Percentiles rank a stretch among this genome's conserved stretches.
phyloP scores from a whole-genome alignment of 2,113 vertebrate genomes.

The Actinemys pallida region DNA sequence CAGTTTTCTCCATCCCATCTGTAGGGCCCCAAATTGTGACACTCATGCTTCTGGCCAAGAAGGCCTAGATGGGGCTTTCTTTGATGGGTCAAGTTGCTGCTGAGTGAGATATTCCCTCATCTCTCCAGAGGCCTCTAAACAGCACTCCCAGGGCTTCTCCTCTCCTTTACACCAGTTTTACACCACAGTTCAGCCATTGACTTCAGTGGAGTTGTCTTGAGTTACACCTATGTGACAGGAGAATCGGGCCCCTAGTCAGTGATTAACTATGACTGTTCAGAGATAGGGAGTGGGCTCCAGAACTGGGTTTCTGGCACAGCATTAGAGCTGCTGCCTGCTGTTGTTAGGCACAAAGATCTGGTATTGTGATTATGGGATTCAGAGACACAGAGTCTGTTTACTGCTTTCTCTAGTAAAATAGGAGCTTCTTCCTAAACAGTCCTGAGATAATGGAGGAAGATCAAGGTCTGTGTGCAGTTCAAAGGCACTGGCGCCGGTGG shows the following conservation, averaged over 20 bases:
- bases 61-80: background rate
- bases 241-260: background rate
- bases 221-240: background rate
- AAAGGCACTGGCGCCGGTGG: background rate
- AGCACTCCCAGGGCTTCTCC: background rate
- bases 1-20: background rate
- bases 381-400: background rate
- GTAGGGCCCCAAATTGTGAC: background rate
- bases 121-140: background rate
- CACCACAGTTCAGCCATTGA: too few species aligned
- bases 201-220: background rate
- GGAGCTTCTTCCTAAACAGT: too few species aligned
- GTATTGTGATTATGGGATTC: background rate
- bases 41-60: background rate
- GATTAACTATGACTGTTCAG: background rate
- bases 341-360: background rate
- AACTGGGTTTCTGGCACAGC: background rate
- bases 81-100: background rate
- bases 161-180: background rate
- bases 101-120: too few species aligned
- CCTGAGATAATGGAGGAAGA: too few species aligned
- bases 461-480: accelerated
- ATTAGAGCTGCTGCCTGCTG: background rate
- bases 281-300: background rate
- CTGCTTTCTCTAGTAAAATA: background rate